Percentiles rank a stretch among this genome's conserved stretches.
Evolutionary conservation across 1,140 invertebrate genomes (phyloP).

Genomic region (Phymorhynchus buccinoides): DNA sequence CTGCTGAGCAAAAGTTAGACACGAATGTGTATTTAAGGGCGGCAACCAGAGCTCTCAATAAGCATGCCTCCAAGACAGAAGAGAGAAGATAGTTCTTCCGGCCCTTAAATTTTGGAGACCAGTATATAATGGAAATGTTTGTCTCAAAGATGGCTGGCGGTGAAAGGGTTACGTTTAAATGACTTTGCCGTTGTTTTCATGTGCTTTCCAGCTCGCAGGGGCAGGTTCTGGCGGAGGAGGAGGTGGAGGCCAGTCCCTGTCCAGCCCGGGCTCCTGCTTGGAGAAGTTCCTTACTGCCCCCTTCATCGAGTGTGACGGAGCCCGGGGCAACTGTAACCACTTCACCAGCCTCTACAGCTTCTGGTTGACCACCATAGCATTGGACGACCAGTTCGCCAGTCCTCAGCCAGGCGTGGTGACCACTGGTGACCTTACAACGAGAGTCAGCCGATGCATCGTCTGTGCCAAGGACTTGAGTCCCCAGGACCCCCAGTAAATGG

Average conservation of each 20-base stretch:
- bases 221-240: slow-evolving; percentile 96
- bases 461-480: slow-evolving; percentile 80
- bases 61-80: no score
- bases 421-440: slow-evolving; percentile 85
- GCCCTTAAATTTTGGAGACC: no score
- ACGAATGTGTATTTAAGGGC: no score
- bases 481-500: no score
- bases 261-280: slow-evolving; percentile 94
- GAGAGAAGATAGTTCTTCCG: no score
- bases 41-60: no score
- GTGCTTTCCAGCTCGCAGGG: slow-evolving; percentile 87
- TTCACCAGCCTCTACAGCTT: slow-evolving; percentile 98
- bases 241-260: slow-evolving; percentile 93
- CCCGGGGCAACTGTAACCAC: slow-evolving; percentile 93
- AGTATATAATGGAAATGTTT: no score
- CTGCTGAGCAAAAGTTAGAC: no score
- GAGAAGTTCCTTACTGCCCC: slow-evolving; percentile 97
- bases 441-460: slow-evolving; percentile 95
- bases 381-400: slow-evolving; percentile 82
- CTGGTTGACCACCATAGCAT: slow-evolving; percentile 96
- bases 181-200: no score
- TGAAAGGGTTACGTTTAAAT: no score
- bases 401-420: slow-evolving; percentile 94
- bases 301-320: slow-evolving; percentile 96
- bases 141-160: no score